Conservation (phyloP, 2,113 vertebrate species). For the Lasiurus borealis region DNA sequence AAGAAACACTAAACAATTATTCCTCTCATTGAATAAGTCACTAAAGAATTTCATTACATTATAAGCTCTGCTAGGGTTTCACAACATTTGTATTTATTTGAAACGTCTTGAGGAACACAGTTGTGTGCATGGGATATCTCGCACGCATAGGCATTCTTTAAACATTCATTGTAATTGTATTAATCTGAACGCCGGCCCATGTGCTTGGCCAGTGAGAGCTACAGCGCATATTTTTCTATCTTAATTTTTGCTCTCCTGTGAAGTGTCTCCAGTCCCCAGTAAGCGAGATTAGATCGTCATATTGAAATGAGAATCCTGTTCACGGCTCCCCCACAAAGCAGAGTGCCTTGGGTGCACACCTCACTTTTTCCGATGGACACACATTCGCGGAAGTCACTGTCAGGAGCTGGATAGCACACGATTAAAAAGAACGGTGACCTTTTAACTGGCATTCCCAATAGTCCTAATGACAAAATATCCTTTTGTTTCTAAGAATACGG, state of each 20-base stretch:
- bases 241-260: not conserved
- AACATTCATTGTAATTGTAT: not conserved
- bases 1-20: not conserved
- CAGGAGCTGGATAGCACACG: not conserved
- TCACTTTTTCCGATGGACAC: not conserved
- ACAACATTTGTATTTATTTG: not conserved
- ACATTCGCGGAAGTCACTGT: conserved; percentile 23
- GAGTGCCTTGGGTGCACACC: not conserved
- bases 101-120: not conserved
- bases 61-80: not conserved
- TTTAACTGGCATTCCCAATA: conserved; percentile 71
- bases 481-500: conserved; percentile 67
- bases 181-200: not conserved
- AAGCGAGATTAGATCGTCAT: not conserved
- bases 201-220: not conserved
- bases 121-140: not conserved
- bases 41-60: too few species aligned
- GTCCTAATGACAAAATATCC: conserved; percentile 70
- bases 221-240: not conserved
- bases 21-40: not conserved
- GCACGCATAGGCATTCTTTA: not conserved
- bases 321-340: not conserved
- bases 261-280: not conserved
- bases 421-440: conserved; percentile 68
- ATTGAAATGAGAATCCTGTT: not conserved